phyloP scores from a whole-genome alignment of 2,888 invertebrate genomes.

The Pyralis farinalis region DNA sequence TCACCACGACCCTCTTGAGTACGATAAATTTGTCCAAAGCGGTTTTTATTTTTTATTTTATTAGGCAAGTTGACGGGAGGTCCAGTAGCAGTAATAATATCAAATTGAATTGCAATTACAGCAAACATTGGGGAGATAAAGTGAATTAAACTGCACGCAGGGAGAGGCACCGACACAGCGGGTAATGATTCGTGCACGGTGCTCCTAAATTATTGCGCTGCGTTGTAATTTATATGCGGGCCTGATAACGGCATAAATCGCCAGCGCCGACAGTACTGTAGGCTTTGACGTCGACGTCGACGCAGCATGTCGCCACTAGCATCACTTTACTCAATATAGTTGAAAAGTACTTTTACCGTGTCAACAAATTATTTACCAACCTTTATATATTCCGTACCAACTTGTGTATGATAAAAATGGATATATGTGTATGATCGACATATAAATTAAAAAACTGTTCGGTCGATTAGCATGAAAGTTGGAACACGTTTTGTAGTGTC shows the following conservation, averaged over 20 bases:
- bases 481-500: no score
- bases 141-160: slow-evolving; percentile 64
- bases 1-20: background rate
- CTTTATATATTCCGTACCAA: no score
- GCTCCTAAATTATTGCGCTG: slow-evolving; percentile 76
- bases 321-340: slow-evolving; percentile 8
- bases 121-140: slow-evolving; percentile 65
- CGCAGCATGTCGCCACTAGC: slow-evolving; percentile 64
- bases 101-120: slow-evolving; percentile 60
- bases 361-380: no score
- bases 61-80: slow-evolving; percentile 6
- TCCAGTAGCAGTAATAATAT: slow-evolving; percentile 17
- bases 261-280: slow-evolving; percentile 61
- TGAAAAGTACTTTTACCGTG: no score
- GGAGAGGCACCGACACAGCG: slow-evolving; percentile 56
- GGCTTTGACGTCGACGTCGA: slow-evolving; percentile 63
- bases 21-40: background rate
- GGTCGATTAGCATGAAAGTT: no score
- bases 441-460: no score
- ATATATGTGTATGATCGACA: no score
- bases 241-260: slow-evolving; percentile 78
- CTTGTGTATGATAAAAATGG: no score
- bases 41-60: background rate
- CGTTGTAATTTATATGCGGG: slow-evolving; percentile 72
- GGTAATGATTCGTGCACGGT: slow-evolving; percentile 79